Evolutionary conservation across 2,888 invertebrate species (phyloP), one percentile per base, ranked within the genome.

Genomic region (Tachina fera): DNA sequence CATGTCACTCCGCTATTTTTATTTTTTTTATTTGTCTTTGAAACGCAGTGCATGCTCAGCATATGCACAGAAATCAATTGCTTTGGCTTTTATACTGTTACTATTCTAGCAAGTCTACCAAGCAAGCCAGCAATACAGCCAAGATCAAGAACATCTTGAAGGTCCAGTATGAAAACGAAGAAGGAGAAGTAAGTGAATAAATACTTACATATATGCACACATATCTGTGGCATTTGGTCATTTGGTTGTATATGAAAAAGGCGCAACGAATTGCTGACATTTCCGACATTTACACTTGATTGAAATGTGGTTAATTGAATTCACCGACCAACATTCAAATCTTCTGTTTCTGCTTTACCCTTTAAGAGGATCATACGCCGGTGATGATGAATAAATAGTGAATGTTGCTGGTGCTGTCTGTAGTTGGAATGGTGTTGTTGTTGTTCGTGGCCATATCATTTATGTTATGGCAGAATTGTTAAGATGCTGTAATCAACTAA

Each of bases 271-370:
- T 88, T 74, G 88, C 86, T 87, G 88, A 88, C 88, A 88, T 88
- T 88, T 88, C 88, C 88, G 88, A 88, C 88, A 88, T 88, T 86
- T 83, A 87, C 86, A 85, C 87, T 88, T 88, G 88, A 88, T 88
- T 88, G 88, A 88, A 88, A 88, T 88, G 88, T 88, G 88, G 88
- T 88, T 88, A 88, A 88, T 88, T 88, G 88, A 88, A 88, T 88
- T 88, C 87, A 84, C 76, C 81, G 70, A 79, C 67, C 72, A 81
- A 72, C 76, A 77, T 74, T 83, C 56, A 78, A 60, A 68, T 63
- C 53, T 68, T 51, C 51, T 51, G 45, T n/a, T 58, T 58, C 74
- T n/a, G 9, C 71, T 49, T 65, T 56, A 58, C 61, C 68, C 72
- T 78, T 74, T 60, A 75, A 49, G 19, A 76, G 19, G 16, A 79